Evolutionary conservation across 2,888 invertebrate species (phyloP), one percentile per base, ranked within the genome.

Genomic region (Agrochola lychnidis): DNA sequence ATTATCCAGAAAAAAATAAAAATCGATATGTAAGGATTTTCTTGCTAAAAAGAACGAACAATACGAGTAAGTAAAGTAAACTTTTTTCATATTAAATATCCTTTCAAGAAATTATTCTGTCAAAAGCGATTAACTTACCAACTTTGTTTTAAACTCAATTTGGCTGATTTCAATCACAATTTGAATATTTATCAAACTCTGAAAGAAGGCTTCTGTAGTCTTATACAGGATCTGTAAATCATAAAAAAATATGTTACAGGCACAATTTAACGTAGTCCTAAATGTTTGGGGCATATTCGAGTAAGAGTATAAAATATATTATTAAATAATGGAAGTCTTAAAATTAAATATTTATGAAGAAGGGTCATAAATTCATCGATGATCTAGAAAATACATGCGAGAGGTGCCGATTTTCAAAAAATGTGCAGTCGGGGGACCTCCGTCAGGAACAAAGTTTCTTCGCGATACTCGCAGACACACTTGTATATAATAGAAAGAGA

Each of bases 151-250:
- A 7, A 30, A 70, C 16, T 73, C 70, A 30, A n/a, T 42, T 56
- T 70, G 42, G 56, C 53, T n/a, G 42, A 69, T 16, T 73, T 73
- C 56, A 42, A 70, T 73, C 30, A 73, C 70, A 19, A 73, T 70
- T 70, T 73, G n/a, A 16, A 70, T 42, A 30, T 70, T 70, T n/a
- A 30, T 70, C 30, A 73, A 70, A 25, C 42, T 42, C 70, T 70
- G 70, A 30, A 6, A 73, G 2, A 73, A 30, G n/a, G 56, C 12
- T n/a, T 22, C 56, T 19, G 16, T 0, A n/a, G 56, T 73, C 12
- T 45, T 70, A 30, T 70, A 56, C 12, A 73, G 0, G 16, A 56
- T 70, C 72, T 73, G 53, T 10, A 67, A 70, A 68, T 30, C 9
- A 59, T 19, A 10, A 30, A 61, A 36, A 59, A 19, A 56, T 4